A percentile compares a stretch with the other conserved stretches of the same genome.
Evolutionary conservation across 2,113 vertebrate species (phyloP).

Genomic region (Phalacrocorax pelagicus): DNA sequence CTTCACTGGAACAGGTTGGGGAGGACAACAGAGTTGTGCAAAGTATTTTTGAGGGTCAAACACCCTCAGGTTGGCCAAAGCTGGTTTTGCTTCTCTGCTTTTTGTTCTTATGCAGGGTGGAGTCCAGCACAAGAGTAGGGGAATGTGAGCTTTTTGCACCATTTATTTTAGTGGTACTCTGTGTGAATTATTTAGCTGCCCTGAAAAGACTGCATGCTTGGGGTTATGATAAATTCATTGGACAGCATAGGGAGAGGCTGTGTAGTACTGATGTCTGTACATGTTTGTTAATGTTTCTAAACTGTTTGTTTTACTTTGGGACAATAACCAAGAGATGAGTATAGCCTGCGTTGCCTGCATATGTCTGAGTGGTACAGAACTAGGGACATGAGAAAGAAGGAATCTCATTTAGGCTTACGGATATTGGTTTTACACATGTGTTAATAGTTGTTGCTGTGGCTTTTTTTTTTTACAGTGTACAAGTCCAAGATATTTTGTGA

Average conservation of each 20-base stretch:
- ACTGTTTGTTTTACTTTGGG: neutral
- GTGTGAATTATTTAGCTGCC: neutral
- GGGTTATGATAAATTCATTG: neutral
- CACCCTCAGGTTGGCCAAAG: neutral
- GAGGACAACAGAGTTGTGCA: neutral
- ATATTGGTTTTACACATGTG: neutral
- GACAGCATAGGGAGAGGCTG: neutral
- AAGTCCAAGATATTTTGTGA: neutral
- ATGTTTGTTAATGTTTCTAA: neutral
- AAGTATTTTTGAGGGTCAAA: neutral
- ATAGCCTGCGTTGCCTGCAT: neutral
- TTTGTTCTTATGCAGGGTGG: neutral
- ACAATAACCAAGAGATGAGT: neutral
- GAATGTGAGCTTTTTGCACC: neutral
- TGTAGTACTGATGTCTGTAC: neutral
- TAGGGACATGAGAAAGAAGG: neutral
- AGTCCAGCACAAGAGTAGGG: neutral
- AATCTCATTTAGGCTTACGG: neutral
- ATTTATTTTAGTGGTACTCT: neutral
- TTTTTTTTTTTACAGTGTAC: neutral
- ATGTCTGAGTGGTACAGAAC: neutral
- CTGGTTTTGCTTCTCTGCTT: neutral
- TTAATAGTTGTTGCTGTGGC: neutral
- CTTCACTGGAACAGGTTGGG: neutral
- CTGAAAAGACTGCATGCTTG: neutral